A percentile compares a stretch with the other conserved stretches of the same genome.
Conservation (phyloP, 2,113 vertebrate species). For the Cryptomyrus ogoouensis region DNA sequence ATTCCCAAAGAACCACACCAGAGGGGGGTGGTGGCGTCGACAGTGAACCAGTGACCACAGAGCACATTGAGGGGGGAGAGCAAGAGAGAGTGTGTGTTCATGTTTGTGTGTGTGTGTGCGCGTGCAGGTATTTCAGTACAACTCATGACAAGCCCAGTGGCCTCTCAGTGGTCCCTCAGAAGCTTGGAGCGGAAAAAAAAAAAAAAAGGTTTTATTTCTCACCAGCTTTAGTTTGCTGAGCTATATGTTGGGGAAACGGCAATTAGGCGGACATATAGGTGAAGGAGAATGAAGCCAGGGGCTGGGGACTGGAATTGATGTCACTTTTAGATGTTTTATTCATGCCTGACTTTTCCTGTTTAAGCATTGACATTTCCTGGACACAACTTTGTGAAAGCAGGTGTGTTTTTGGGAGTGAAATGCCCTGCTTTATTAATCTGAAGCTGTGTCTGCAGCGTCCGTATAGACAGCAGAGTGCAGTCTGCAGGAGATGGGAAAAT, state of each 20-base stretch:
- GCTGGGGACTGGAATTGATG: background rate
- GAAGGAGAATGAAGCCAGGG: background rate
- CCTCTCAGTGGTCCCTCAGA: too few relatives aligned
- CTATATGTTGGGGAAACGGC: background rate
- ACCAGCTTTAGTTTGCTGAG: background rate
- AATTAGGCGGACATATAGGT: background rate
- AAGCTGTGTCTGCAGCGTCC: background rate
- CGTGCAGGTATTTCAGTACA: conserved; percentile 33
- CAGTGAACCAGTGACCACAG: background rate
- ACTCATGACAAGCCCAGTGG: background rate
- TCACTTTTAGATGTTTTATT: background rate
- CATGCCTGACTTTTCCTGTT: background rate
- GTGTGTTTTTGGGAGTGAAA: background rate
- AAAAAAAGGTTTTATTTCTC: background rate
- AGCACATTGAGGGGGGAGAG: conserved; percentile 25
- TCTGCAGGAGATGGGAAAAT: background rate
- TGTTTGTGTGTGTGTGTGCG: background rate
- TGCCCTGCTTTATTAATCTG: background rate
- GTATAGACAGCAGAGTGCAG: background rate
- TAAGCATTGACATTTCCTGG: background rate
- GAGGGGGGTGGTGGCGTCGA: background rate
- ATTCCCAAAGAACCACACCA: background rate
- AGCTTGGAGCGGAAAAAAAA: background rate
- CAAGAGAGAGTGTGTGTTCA: background rate
- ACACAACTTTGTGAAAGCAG: background rate